Base-by-base conservation (phyloP, 1,140 invertebrate genomes). In the Calliopsis andreniformis region DNA sequence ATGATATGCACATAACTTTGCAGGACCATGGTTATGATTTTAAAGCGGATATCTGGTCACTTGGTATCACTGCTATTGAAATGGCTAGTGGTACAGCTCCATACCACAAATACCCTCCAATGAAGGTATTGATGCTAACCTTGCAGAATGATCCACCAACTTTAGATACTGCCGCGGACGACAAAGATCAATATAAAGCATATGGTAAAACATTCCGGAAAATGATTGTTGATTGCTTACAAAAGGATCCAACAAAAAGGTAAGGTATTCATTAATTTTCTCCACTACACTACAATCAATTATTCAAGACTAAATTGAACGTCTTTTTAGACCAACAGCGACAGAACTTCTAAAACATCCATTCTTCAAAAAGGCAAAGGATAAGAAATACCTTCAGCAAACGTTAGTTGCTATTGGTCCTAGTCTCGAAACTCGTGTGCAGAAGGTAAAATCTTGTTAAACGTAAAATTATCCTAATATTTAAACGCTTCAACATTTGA, bases 1-100 rank as follows among this genome's bases (percentile, higher is more conserved):
- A 85, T 85, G 73, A 84, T 82, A 75, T 64, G 59, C 64, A 58
- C 69, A 66, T 87, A 66, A 82, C 66, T 79, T 79, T 90, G 78
- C 89, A 97, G 96, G 98, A 99, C 87, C 97, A 98, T 89, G 99
- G 99, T 0, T 99, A 99, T 89, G 98, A 99, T 91, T 99, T 98
- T 91, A 99, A 99, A 93, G 99, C 98, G n/a, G 99, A 99, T 88
- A 99, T 99, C 79, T 99, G 99, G 99, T 99, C 98, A 32, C 97
- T 99, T 91, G 99, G 99, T 32, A 99, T 99, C 71, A 99, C 98
- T 0, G 98, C 98, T 0, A 99, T 99, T 83, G 99, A 99, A 93
- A 96, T 99, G 95, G 98, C 98, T 0, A 99, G 98, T 10, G 99
- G 99, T 16, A 99, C 98, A 12, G 98, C 99, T 0, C 99, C 99